A percentile compares a stretch with the other conserved stretches of the same genome.
Conservation (phyloP, 92 coral and sea anemone genomes). For the Ricordea florida region DNA sequence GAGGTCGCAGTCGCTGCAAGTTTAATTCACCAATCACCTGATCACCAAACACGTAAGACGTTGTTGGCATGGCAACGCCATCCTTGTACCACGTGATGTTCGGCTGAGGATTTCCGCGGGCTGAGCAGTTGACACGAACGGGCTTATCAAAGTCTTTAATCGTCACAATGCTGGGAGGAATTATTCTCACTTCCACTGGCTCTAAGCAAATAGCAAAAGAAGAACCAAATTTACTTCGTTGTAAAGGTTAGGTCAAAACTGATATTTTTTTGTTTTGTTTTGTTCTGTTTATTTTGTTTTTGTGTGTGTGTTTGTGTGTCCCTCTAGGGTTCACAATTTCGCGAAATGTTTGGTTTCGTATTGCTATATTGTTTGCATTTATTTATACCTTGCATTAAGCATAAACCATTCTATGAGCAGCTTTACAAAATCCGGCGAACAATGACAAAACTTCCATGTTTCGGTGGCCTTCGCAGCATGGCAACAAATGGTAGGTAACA, state of each 20-base stretch:
- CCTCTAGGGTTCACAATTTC: too few relatives aligned
- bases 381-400: too few relatives aligned
- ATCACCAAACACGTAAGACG: constrained; percentile 16
- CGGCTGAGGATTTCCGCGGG: constrained; percentile 73
- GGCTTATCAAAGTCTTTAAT: constrained; percentile 47
- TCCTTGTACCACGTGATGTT: constrained; percentile 77
- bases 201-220: constrained; percentile 1
- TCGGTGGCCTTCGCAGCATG: too few relatives aligned
- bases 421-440: neutral
- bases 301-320: too few relatives aligned
- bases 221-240: too few relatives aligned
- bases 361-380: neutral
- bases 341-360: neutral
- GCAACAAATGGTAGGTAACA: too few relatives aligned
- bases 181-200: neutral
- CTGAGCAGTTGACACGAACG: constrained; percentile 65
- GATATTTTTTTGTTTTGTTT: neutral
- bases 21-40: constrained; percentile 45
- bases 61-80: constrained; percentile 67
- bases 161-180: constrained; percentile 16
- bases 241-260: too few relatives aligned
- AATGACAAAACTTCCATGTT: neutral
- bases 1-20: constrained; percentile 60
- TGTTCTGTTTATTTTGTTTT: neutral
- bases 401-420: too few relatives aligned